These are phyloP conservation scores for Nothoprocta perdicaria DNA, from an alignment of 2,113 vertebrate genomes.

Conservation along the genomic window DNA sequence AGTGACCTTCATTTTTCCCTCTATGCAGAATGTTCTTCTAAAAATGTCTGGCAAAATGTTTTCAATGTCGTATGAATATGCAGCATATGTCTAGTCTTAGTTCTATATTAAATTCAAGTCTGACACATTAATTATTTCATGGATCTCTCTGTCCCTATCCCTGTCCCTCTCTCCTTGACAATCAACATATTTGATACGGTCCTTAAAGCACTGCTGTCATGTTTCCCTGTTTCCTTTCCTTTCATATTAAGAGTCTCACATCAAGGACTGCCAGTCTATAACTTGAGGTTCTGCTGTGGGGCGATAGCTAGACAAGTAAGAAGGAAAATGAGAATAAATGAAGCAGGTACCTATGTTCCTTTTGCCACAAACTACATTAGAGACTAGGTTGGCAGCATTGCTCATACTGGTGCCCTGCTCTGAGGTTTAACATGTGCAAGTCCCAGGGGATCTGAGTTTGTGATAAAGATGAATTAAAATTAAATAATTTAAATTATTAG, in stretches of 20 bases:
- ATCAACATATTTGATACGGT: rapidly evolving
- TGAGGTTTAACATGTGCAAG: background rate
- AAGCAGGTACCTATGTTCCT: background rate
- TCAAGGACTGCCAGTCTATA: background rate
- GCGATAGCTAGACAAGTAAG: background rate
- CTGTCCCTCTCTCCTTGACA: background rate
- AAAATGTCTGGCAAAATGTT: background rate
- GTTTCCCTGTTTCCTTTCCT: background rate
- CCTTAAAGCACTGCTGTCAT: background rate
- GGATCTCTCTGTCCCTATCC: background rate
- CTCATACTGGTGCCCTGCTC: background rate
- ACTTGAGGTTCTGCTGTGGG: background rate
- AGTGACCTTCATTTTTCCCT: background rate
- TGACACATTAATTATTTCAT: background rate
- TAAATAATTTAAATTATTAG: background rate
- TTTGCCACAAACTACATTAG: background rate
- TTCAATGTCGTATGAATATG: background rate
- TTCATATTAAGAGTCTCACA: background rate
- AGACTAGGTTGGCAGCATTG: background rate
- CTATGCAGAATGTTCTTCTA: background rate
- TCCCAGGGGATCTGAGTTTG: background rate
- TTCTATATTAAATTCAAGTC: background rate
- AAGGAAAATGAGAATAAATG: background rate
- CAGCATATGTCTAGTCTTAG: background rate
- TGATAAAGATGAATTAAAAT: background rate